These are phyloP conservation scores for Zygogramma bicolorata DNA, from an alignment of 2,888 invertebrate genomes.

Conservation along the genomic window DNA sequence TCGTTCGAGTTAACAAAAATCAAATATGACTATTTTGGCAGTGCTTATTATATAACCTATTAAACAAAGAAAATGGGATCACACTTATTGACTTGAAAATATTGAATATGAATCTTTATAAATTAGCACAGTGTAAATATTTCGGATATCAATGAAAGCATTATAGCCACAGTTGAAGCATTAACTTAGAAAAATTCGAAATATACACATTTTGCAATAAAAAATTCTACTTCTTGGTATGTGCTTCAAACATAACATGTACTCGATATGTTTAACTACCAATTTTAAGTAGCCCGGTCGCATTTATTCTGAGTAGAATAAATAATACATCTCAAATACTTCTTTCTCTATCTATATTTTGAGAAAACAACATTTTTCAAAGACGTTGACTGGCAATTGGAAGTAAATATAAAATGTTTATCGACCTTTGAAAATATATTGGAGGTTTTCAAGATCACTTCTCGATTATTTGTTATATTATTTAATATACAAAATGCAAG, in stretches of 20 bases:
- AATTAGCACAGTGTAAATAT: conserved; percentile 28
- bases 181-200: too few relatives aligned
- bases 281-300: not conserved
- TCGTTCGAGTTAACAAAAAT: conserved; percentile 14
- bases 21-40: conserved; percentile 34
- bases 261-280: too few relatives aligned
- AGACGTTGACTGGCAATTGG: not conserved
- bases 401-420: not conserved
- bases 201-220: too few relatives aligned
- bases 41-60: conserved; percentile 39
- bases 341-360: not conserved
- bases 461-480: not conserved
- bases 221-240: too few relatives aligned
- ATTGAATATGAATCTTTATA: conserved; percentile 3
- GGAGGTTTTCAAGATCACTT: not conserved
- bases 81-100: conserved; percentile 34
- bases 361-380: not conserved
- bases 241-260: too few relatives aligned
- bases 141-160: conserved; percentile 14
- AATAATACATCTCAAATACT: not conserved
- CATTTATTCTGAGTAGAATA: not conserved
- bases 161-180: not conserved
- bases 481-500: not conserved
- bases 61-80: conserved; percentile 38
- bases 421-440: not conserved